These are phyloP conservation scores for Poecilia picta DNA, from an alignment of 2,797 vertebrate genomes.

Conservation along the genomic window DNA sequence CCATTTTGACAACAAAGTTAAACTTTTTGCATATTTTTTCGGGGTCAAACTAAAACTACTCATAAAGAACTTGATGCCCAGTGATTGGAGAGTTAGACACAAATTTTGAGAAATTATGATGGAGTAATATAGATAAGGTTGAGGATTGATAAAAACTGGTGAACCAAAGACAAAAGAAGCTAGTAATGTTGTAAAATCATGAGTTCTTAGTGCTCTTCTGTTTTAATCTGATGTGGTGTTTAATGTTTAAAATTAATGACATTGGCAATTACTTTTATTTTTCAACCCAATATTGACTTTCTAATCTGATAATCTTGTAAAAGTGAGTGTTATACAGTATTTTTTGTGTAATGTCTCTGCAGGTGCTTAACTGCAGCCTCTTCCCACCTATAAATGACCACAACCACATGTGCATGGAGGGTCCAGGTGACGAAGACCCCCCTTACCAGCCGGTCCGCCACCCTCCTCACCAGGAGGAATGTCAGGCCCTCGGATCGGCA, in stretches of 20 bases:
- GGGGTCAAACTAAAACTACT: not conserved
- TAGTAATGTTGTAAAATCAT: not conserved
- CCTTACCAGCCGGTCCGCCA: slow-evolving; percentile 85
- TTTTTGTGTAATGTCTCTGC: not conserved
- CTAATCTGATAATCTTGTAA: not conserved
- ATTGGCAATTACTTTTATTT: not conserved
- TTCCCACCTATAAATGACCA: slow-evolving; percentile 98
- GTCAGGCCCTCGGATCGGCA: slow-evolving; percentile 85
- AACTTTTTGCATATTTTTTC: not conserved
- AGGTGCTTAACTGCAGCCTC: slow-evolving; percentile 94
- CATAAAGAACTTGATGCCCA: not conserved
- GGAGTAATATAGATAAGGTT: not conserved
- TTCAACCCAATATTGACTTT: not conserved
- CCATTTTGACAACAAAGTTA: not conserved
- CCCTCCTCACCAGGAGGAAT: slow-evolving; percentile 92
- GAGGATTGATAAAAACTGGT: not conserved
- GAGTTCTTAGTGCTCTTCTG: not conserved
- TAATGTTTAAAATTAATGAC: not conserved
- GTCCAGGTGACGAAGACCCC: slow-evolving; percentile 92
- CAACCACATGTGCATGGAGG: slow-evolving; percentile 99
- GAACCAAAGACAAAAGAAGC: not conserved
- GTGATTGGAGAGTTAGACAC: not conserved
- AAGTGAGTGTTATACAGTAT: not conserved
- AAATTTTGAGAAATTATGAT: not conserved
- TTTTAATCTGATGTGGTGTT: not conserved